Percentiles rank a stretch among this genome's conserved stretches.
These are phyloP conservation scores for Geophilus truncorum DNA, from an alignment of 2,888 invertebrate genomes.

Conservation along the genomic window DNA sequence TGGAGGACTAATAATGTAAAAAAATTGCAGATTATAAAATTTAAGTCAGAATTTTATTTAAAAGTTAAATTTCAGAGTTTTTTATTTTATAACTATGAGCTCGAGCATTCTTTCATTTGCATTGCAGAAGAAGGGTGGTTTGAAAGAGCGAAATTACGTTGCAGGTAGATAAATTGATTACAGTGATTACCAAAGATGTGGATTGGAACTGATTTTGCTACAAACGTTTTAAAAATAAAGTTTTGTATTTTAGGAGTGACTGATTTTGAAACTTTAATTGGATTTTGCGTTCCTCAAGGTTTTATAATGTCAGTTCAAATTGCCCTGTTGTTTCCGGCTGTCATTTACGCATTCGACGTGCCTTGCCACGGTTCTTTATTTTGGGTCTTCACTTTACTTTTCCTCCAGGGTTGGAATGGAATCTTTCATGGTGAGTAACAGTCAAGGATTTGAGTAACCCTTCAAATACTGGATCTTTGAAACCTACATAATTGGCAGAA, in stretches of 20 bases:
- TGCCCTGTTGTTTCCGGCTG: slow-evolving; percentile 79
- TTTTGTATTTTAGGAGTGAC: not conserved
- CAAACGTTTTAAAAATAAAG: too few relatives aligned
- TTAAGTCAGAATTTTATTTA: not conserved
- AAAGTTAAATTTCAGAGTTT: slow-evolving; percentile 38
- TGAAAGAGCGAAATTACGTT: slow-evolving; percentile 87
- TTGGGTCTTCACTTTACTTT: slow-evolving; percentile 75
- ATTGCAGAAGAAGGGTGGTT: slow-evolving; percentile 83
- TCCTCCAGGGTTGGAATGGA: slow-evolving; percentile 87
- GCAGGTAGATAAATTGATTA: slow-evolving; percentile 58
- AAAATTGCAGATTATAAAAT: too few relatives aligned
- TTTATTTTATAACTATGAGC: slow-evolving; percentile 83
- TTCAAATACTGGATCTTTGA: too few relatives aligned
- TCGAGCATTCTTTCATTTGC: slow-evolving; percentile 86
- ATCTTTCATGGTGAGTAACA: slow-evolving; percentile 79
- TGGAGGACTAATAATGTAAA: too few relatives aligned
- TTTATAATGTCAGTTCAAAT: slow-evolving; percentile 94
- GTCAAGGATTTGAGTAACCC: not conserved
- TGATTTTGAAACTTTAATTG: slow-evolving; percentile 45
- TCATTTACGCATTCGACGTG: slow-evolving; percentile 83
- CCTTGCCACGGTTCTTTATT: slow-evolving; percentile 82
- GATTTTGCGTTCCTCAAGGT: slow-evolving; percentile 90
- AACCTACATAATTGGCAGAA: too few relatives aligned
- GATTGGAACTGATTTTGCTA: too few relatives aligned
- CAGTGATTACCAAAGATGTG: too few relatives aligned